Conservation (phyloP, 2,113 vertebrate species). For the Paradoxurus hermaphroditus region DNA sequence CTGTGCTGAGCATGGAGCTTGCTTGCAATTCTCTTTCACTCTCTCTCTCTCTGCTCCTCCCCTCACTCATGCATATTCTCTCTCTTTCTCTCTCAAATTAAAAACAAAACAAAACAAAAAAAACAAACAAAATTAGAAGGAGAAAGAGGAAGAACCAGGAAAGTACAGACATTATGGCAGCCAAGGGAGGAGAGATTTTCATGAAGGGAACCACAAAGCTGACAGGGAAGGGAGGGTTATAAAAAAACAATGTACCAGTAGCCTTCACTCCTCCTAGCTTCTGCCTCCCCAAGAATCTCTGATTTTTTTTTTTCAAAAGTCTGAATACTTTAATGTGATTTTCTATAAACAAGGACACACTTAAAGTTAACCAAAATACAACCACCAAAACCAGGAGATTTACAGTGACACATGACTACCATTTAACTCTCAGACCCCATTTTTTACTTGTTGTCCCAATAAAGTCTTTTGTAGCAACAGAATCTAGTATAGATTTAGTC, state of each 20-base stretch:
- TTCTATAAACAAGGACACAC: neutral
- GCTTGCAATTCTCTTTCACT: too few species aligned
- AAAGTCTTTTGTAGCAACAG: neutral
- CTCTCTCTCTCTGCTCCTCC: too few species aligned
- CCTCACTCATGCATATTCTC: too few species aligned
- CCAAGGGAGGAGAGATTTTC: neutral
- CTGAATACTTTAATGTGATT: neutral
- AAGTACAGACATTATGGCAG: neutral
- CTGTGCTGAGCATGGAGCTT: too few species aligned
- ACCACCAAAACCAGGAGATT: neutral
- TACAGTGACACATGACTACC: neutral
- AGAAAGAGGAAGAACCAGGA: neutral
- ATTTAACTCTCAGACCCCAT: neutral
- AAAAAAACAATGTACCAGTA: neutral
- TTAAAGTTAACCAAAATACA: neutral
- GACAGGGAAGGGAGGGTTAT: neutral
- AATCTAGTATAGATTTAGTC: neutral
- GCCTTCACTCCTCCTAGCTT: neutral
- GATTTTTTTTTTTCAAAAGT: too few species aligned
- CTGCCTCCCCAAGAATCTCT: neutral
- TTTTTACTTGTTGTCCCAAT: neutral
- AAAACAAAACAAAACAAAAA: too few species aligned
- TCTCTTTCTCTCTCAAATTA: too few species aligned
- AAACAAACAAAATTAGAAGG: neutral
- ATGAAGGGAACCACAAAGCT: neutral